Evolutionary conservation across 30 jellyfish, hydroid and myxozoan species (phyloP).

Genomic region (Clytia hemisphaerica): DNA sequence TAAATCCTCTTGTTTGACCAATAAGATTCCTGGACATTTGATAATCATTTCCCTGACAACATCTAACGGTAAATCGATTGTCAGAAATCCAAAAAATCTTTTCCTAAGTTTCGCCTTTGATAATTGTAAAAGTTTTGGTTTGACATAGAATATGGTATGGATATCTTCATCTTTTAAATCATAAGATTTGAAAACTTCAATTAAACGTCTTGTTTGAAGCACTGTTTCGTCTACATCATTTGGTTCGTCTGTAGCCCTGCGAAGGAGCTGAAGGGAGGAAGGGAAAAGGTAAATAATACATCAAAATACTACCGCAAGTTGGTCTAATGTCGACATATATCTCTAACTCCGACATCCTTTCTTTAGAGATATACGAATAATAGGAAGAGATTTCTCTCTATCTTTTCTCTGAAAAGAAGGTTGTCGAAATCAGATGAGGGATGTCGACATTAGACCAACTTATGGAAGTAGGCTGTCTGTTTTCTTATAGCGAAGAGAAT

Average conservation of each 20-base stretch:
- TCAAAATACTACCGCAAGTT: no score
- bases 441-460: no score
- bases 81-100: not conserved
- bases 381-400: no score
- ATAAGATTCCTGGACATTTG: slow-evolving; percentile 23
- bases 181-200: not conserved
- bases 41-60: slow-evolving; percentile 19
- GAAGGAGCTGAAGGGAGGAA: no score
- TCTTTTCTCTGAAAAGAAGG: no score
- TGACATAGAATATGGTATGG: not conserved
- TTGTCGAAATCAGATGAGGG: no score
- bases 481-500: no score
- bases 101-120: slow-evolving; percentile 9
- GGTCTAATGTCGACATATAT: no score
- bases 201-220: not conserved
- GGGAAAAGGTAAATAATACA: no score
- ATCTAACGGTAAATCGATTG: slow-evolving; percentile 11
- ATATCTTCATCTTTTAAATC: slow-evolving; percentile 13
- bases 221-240: not conserved
- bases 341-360: no score
- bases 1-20: not conserved
- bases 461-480: no score
- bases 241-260: not conserved
- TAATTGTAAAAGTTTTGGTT: slow-evolving; percentile 20
- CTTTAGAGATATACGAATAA: no score